Conservation (phyloP, 2,888 invertebrate genomes). For the Mesochorus sp. region DNA sequence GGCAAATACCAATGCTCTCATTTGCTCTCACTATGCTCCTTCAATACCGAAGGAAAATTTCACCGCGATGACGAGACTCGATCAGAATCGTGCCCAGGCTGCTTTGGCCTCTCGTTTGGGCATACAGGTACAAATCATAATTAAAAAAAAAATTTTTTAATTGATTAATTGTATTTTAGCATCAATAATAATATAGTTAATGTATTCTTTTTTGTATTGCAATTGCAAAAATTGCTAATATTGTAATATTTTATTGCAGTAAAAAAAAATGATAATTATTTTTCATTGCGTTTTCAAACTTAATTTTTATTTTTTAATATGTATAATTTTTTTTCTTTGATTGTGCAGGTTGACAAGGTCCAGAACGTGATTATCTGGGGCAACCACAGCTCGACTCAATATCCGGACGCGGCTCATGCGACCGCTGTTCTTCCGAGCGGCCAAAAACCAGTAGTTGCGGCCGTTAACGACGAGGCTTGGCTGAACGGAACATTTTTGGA, state of each 20-base stretch:
- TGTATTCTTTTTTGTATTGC: no score
- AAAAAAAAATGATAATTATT: background rate
- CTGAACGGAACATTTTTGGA: slow-evolving; percentile 92
- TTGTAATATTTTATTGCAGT: no score
- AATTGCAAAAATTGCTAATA: no score
- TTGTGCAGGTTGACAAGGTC: slow-evolving; percentile 89
- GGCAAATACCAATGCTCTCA: slow-evolving; percentile 98
- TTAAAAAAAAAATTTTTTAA: background rate
- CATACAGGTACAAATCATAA: slow-evolving; percentile 71
- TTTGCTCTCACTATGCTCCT: slow-evolving; percentile 97
- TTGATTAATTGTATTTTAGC: no score
- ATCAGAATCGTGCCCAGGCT: slow-evolving; percentile 98
- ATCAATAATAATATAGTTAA: no score
- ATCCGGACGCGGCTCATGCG: slow-evolving; percentile 94
- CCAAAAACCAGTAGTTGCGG: slow-evolving; percentile 86
- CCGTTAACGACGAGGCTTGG: slow-evolving; percentile 92
- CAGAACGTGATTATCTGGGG: slow-evolving; percentile 99
- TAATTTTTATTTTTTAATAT: slow-evolving; percentile 1
- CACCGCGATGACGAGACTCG: slow-evolving; percentile 98
- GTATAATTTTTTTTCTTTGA: no score
- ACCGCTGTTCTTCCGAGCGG: slow-evolving; percentile 84
- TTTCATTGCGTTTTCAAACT: background rate
- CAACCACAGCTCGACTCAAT: slow-evolving; percentile 99
- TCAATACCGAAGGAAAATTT: slow-evolving; percentile 98
- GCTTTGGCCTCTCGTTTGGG: slow-evolving; percentile 90